Conservation (phyloP, 2,888 invertebrate species). For the Amblyjoppa proteus region DNA sequence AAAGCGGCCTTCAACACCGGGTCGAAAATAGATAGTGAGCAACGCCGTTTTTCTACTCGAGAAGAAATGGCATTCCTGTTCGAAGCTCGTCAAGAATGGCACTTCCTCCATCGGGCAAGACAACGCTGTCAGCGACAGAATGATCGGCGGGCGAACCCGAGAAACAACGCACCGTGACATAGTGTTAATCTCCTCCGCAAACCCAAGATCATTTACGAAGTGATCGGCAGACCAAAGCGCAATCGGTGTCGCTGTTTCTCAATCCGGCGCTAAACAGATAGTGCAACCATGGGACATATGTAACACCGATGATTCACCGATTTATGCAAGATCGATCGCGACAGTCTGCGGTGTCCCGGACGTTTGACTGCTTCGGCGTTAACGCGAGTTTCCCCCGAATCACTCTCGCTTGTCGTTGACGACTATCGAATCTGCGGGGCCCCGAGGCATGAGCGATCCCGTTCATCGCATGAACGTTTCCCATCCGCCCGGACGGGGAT, state of each 20-base stretch:
- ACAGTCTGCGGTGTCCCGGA: slow-evolving; percentile 23
- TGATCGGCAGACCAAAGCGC: not conserved
- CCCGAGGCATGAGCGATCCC: not conserved
- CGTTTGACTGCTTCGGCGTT: slow-evolving; percentile 33
- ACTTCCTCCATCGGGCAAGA: not conserved
- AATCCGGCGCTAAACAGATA: not conserved
- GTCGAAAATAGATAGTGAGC: not conserved
- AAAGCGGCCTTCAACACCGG: not conserved
- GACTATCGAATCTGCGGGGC: slow-evolving; percentile 42
- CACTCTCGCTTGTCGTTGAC: slow-evolving; percentile 33
- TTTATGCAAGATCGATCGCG: slow-evolving; percentile 13
- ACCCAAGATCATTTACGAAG: not conserved
- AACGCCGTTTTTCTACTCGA: not conserved
- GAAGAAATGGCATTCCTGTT: not conserved
- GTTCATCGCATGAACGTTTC: slow-evolving; percentile 13
- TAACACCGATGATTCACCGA: slow-evolving; percentile 6
- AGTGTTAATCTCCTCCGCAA: not conserved
- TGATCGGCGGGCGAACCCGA: not conserved
- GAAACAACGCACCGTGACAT: not conserved
- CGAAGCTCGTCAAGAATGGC: not conserved
- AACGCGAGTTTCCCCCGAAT: slow-evolving; percentile 27
- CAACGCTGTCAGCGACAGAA: not conserved
- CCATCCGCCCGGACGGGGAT: slow-evolving; percentile 11
- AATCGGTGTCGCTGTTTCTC: not conserved
- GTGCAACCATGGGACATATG: not conserved